Evolutionary conservation across 2,113 vertebrate genomes (phyloP), one percentile per base, ranked within the genome.

Genomic region (Danionella cerebrum): DNA sequence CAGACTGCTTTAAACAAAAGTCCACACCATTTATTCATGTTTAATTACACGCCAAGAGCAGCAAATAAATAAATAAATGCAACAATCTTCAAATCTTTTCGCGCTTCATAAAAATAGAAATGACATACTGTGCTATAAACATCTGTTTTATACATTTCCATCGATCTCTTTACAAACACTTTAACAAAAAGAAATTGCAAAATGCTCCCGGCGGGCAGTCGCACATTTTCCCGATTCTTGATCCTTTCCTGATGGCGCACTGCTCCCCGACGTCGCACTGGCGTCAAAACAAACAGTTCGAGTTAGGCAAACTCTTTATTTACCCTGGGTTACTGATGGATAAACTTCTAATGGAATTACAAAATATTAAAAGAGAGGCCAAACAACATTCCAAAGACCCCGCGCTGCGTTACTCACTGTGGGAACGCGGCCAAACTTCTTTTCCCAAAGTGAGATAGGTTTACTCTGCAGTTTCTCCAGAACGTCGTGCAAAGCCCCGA

Each of bases 381-480:
- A 55, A 16, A 0, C 6, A 65, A 33, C 55, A 2, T 14, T 36
- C 8, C 10, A 33, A 50, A 36, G 3, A 13, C 2, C 1, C 14
- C 11, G 13, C 8, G 24, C 42, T 64, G 19, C 29, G 36, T n/a
- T 2, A 68, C 66, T 75, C 75, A 91, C 90, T 85, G 83, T 89
- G 2, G 89, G 88, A 39, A 90, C 88, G 78, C 89, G 88, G 21
- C 90, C 88, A 24, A 88, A 82, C 79, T 89, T 90, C 84, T 90
- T 90, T 53, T 88, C 86, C 87, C 84, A 88, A 1, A 83, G 19
- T 2, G 85, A 86, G 50, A 89, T 76, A 4, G 84, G 77, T 70
- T 89, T 91, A 9, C 73, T 85, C 80, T 88, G 88, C 67, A 88
- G 85, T 69, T 91, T 92, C 65, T 88, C 87, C 65, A 91, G 80